phyloP scores from a whole-genome alignment of 1,140 invertebrate species.

The Anthonomus grandis region DNA sequence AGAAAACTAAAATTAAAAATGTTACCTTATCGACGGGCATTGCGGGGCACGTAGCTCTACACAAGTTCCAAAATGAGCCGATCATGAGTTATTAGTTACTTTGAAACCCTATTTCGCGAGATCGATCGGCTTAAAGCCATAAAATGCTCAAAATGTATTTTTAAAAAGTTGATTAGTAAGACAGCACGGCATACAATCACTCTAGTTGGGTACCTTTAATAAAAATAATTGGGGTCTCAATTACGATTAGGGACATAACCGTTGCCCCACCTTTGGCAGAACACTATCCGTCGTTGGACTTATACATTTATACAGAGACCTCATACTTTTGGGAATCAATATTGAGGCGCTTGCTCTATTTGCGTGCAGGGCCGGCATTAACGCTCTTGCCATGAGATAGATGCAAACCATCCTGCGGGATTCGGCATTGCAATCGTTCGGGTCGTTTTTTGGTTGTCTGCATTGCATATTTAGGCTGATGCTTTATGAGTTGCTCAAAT shows the following conservation, averaged over 20 bases:
- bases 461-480: too few species aligned
- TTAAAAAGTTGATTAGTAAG: not conserved
- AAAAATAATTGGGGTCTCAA: constrained; percentile 16
- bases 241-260: constrained; percentile 18
- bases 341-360: constrained; percentile 34
- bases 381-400: too few species aligned
- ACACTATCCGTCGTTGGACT: constrained; percentile 25
- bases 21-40: constrained; percentile 92
- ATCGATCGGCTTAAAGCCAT: constrained; percentile 22
- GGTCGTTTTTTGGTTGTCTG: too few species aligned
- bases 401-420: too few species aligned
- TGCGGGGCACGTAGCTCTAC: constrained; percentile 81
- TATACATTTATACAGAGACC: constrained; percentile 20
- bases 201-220: constrained; percentile 9
- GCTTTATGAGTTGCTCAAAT: too few species aligned
- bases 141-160: constrained; percentile 8
- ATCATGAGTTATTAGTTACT: constrained; percentile 61
- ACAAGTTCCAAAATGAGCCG: constrained; percentile 91
- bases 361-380: constrained; percentile 16
- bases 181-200: not conserved
- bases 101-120: constrained; percentile 1
- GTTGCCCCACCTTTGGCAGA: constrained; percentile 27
- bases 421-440: too few species aligned
- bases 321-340: constrained; percentile 28
- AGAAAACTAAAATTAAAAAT: too few species aligned